These are phyloP conservation scores for Drosophila pallidifrons DNA, from an alignment of 1,140 invertebrate genomes.

Conservation along the genomic window DNA sequence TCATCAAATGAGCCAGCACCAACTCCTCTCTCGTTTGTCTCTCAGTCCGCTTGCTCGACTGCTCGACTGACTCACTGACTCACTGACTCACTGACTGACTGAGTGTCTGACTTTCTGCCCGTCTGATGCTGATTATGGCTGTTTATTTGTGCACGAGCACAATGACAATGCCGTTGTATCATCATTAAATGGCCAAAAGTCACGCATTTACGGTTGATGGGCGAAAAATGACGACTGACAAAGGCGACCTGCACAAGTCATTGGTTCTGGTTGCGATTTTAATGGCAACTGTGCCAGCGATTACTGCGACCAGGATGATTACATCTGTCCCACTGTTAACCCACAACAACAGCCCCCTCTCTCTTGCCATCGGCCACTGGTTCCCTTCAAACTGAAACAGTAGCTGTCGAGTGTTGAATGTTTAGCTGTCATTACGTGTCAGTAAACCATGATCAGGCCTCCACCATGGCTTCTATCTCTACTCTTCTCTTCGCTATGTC, in stretches of 20 bases:
- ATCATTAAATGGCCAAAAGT: slow-evolving; percentile 83
- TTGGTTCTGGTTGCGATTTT: slow-evolving; percentile 50
- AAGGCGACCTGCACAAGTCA: slow-evolving; percentile 73
- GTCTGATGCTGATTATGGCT: slow-evolving; percentile 70
- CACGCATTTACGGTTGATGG: slow-evolving; percentile 76
- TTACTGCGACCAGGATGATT: slow-evolving; percentile 48
- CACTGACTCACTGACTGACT: slow-evolving; percentile 1
- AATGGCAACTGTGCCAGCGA: slow-evolving; percentile 36
- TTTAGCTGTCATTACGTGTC: slow-evolving; percentile 82
- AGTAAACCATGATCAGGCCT: slow-evolving; percentile 72
- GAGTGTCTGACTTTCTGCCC: slow-evolving; percentile 4
- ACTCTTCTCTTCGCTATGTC: no score
- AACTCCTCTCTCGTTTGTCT: slow-evolving; percentile 6
- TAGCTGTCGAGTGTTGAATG: slow-evolving; percentile 66
- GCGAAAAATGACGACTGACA: slow-evolving; percentile 48
- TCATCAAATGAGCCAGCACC: slow-evolving; percentile 76
- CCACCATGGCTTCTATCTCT: background rate
- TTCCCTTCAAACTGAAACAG: slow-evolving; percentile 42
- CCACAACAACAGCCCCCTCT: background rate
- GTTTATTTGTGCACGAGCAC: slow-evolving; percentile 70
- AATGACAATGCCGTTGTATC: slow-evolving; percentile 73
- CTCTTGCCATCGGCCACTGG: background rate
- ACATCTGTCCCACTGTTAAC: slow-evolving; percentile 19
- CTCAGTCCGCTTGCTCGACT: background rate
- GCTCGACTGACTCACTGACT: slow-evolving; percentile 2